Conservation (phyloP, 2,797 vertebrate genomes). For the Anniella stebbinsi region DNA sequence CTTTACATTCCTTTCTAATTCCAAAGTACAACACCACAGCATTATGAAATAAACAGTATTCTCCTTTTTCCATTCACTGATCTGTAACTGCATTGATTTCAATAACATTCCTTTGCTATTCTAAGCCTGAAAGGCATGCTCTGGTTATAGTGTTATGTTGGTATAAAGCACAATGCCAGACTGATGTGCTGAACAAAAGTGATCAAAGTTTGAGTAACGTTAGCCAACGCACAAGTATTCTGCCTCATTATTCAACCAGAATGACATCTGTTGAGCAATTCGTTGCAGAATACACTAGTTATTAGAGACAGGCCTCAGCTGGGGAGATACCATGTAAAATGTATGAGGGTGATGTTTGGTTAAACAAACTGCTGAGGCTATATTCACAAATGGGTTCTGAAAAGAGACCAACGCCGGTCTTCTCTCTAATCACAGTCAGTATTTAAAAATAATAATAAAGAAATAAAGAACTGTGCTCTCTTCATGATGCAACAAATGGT, state of each 20-base stretch:
- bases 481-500: slow-evolving; percentile 39
- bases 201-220: slow-evolving; percentile 94
- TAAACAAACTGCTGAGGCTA: slow-evolving; percentile 78
- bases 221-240: slow-evolving; percentile 87
- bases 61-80: slow-evolving; percentile 93
- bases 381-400: slow-evolving; percentile 75
- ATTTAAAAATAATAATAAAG: slow-evolving; percentile 51
- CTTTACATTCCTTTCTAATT: slow-evolving; percentile 91
- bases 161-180: slow-evolving; percentile 97
- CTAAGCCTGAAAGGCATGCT: slow-evolving; percentile 90
- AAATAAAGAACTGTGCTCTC: slow-evolving; percentile 66
- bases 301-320: slow-evolving; percentile 81
- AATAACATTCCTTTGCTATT: slow-evolving; percentile 94
- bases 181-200: slow-evolving; percentile 93
- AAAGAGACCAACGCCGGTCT: slow-evolving; percentile 66
- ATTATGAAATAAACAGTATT: slow-evolving; percentile 98
- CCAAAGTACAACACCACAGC: slow-evolving; percentile 87
- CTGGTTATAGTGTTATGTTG: slow-evolving; percentile 88
- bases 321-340: slow-evolving; percentile 76
- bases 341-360: slow-evolving; percentile 79
- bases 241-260: slow-evolving; percentile 87
- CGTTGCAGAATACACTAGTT: slow-evolving; percentile 91
- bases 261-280: slow-evolving; percentile 90
- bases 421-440: slow-evolving; percentile 64
- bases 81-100: slow-evolving; percentile 90